Conservation (phyloP, 2,888 invertebrate genomes). For the Flexamia atlantica region DNA sequence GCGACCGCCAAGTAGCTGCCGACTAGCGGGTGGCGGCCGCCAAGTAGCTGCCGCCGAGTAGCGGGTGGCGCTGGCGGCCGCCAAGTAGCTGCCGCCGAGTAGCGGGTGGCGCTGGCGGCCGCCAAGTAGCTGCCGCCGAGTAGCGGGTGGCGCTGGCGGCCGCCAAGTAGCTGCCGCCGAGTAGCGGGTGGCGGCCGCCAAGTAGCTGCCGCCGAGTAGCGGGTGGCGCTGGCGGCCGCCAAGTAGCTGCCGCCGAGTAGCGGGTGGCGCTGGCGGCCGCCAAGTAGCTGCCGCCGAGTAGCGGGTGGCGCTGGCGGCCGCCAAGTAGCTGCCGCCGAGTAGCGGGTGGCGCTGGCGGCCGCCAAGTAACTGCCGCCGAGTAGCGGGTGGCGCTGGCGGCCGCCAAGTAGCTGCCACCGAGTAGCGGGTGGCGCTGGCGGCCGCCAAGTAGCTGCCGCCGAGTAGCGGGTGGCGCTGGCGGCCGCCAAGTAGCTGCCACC, state of each 20-base stretch:
- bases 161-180: constrained; percentile 2
- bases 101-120: not conserved
- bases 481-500: not conserved
- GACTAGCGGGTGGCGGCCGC: not conserved
- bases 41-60: not conserved
- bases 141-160: not conserved
- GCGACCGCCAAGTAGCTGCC: not conserved
- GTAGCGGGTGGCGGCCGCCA: not conserved
- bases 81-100: not conserved
- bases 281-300: not conserved
- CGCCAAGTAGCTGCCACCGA: too few species aligned
- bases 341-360: not conserved
- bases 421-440: not conserved
- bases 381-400: not conserved
- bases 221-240: not conserved
- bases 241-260: not conserved
- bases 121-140: not conserved
- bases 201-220: not conserved
- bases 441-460: not conserved
- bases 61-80: not conserved
- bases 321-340: not conserved
- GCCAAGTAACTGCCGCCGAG: not conserved
- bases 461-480: not conserved
- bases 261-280: not conserved
- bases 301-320: not conserved